These are phyloP conservation scores for Polypedilum pembai DNA, from an alignment of 1,140 invertebrate species.

Conservation along the genomic window DNA sequence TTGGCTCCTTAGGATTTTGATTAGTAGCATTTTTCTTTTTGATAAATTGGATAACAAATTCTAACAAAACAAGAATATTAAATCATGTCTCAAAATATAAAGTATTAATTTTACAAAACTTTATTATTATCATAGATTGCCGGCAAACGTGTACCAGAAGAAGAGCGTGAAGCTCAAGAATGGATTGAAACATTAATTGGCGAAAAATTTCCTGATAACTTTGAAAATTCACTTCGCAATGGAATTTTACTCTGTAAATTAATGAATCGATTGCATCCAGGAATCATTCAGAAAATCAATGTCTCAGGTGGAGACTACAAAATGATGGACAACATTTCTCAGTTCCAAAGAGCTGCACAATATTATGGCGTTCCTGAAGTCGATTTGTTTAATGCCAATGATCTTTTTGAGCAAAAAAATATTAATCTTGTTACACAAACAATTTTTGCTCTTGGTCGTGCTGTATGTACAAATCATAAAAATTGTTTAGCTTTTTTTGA, in stretches of 20 bases:
- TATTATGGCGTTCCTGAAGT: constrained; percentile 81
- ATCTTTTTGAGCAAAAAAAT: constrained; percentile 89
- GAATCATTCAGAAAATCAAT: constrained; percentile 79
- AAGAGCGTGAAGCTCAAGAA: constrained; percentile 73
- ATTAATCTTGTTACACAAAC: constrained; percentile 81
- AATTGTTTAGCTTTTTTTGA: neutral
- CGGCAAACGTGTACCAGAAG: constrained; percentile 73
- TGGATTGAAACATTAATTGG: constrained; percentile 84
- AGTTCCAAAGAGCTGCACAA: constrained; percentile 83
- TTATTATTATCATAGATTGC: constrained; percentile 52
- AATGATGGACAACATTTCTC: constrained; percentile 89
- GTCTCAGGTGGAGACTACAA: constrained; percentile 82
- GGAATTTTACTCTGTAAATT: constrained; percentile 73
- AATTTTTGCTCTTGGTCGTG: constrained; percentile 79
- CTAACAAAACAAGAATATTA: no score
- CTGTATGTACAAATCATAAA: constrained; percentile 51
- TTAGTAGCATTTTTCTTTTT: no score
- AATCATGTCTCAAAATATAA: no score
- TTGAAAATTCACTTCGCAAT: constrained; percentile 74
- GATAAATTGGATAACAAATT: no score
- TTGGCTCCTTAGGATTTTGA: no score
- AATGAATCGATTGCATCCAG: constrained; percentile 80
- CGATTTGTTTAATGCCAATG: constrained; percentile 90
- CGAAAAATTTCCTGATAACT: constrained; percentile 64
- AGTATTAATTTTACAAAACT: no score